Conservation (phyloP, 1,140 invertebrate species). For the Trigoniulus corallinus region DNA sequence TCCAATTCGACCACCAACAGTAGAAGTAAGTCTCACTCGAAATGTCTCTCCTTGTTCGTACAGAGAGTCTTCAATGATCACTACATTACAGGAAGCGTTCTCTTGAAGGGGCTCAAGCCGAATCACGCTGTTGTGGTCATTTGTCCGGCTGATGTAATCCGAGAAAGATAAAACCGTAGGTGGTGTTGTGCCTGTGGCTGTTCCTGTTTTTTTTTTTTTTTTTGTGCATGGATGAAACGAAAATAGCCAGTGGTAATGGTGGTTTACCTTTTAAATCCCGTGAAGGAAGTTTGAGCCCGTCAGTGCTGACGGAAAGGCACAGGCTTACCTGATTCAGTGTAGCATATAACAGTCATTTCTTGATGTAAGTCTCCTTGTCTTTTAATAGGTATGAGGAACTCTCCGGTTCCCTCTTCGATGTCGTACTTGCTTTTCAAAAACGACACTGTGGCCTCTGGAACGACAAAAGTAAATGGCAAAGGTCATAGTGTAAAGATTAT, state of each 20-base stretch:
- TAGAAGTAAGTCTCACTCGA: conserved; percentile 21
- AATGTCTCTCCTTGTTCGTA: conserved; percentile 28
- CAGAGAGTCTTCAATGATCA: conserved; percentile 28
- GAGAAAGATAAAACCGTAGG: conserved; percentile 23
- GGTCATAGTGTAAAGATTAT: no score
- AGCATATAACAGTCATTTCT: conserved; percentile 27
- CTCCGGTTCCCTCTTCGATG: conserved; percentile 24
- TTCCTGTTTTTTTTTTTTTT: no score
- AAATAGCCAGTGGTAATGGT: not conserved
- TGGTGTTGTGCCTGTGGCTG: conserved; percentile 22
- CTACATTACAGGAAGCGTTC: conserved; percentile 22
- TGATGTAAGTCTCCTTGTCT: conserved; percentile 25
- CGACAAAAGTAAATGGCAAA: conserved; percentile 1
- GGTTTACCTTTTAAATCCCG: not conserved
- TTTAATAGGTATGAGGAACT: conserved; percentile 23
- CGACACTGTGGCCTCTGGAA: conserved; percentile 23
- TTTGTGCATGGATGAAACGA: no score
- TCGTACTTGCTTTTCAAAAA: conserved; percentile 20
- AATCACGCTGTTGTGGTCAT: conserved; percentile 22
- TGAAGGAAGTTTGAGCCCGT: no score
- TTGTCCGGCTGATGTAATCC: conserved; percentile 26
- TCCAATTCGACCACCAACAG: conserved; percentile 24
- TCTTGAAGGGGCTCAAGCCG: conserved; percentile 24
- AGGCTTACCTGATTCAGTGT: conserved; percentile 21
- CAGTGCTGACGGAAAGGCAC: not conserved